Conservation (phyloP, 1,140 invertebrate species). For the fruit fly (Drosophila melanogaster) region Release_6_plus_ISO1_MT NT_033779.5:11194001-11194500, state of each 20-base stretch:
- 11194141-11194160: constrained; percentile 81
- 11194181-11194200: constrained; percentile 1
- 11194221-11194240: constrained; percentile 51
- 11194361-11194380: background rate
- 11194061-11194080: constrained; percentile 20
- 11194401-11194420: constrained; percentile 27
- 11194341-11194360: constrained; percentile 41
- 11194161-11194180: constrained; percentile 37
- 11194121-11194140: constrained; percentile 79
- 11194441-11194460: constrained; percentile 40
- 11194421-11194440: constrained; percentile 38
- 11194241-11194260: constrained; percentile 5
- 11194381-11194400: constrained; percentile 21
- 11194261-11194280: constrained; percentile 34
- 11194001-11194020: background rate
- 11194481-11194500: constrained; percentile 48
- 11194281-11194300: constrained; percentile 1
- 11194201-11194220: constrained; percentile 2
- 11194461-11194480: constrained; percentile 35
- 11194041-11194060: background rate
- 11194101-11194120: constrained; percentile 67
- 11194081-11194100: constrained; percentile 40
- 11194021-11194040: too few species aligned
- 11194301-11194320: constrained; percentile 22
- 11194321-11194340: constrained; percentile 7